phyloP scores from a whole-genome alignment of 2,797 vertebrate genomes.

The Onychomys torridus region DNA sequence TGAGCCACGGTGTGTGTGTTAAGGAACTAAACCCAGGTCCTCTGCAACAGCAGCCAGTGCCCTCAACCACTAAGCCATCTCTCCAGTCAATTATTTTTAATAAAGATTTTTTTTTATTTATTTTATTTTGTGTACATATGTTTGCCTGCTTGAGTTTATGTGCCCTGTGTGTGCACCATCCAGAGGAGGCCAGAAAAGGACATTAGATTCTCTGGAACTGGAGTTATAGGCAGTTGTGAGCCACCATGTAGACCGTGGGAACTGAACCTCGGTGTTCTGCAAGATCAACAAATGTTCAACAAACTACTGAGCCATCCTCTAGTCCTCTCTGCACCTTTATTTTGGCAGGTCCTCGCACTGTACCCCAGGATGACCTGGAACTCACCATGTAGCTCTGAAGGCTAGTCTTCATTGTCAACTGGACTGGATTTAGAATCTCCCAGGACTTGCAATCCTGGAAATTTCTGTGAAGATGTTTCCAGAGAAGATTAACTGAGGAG shows the following conservation, averaged over 20 bases:
- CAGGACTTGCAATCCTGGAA: not conserved
- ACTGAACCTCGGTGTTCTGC: not conserved
- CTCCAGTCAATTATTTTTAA: not conserved
- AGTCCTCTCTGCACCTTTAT: not conserved
- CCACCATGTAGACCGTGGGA: not conserved
- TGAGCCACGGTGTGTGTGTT: not conserved
- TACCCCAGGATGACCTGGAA: not conserved
- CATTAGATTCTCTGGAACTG: not conserved
- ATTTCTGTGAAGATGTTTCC: not conserved
- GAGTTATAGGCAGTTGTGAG: not conserved
- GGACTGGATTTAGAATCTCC: not conserved
- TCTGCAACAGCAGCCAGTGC: not conserved
- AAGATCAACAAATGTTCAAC: not conserved
- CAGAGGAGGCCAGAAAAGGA: not conserved
- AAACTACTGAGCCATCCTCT: not conserved
- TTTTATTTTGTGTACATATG: not conserved
- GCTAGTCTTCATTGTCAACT: not conserved
- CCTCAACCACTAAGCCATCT: not conserved
- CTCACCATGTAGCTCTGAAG: not conserved
- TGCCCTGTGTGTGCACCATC: not conserved
- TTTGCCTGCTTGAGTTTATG: not conserved
- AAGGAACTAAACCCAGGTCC: not conserved
- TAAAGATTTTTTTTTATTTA: too few species aligned
- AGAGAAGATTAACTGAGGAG: not conserved
- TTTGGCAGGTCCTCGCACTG: not conserved